Evolutionary conservation across 2,888 invertebrate genomes (phyloP), one percentile per base, ranked within the genome.

Genomic region (Mythimna vitellina): DNA sequence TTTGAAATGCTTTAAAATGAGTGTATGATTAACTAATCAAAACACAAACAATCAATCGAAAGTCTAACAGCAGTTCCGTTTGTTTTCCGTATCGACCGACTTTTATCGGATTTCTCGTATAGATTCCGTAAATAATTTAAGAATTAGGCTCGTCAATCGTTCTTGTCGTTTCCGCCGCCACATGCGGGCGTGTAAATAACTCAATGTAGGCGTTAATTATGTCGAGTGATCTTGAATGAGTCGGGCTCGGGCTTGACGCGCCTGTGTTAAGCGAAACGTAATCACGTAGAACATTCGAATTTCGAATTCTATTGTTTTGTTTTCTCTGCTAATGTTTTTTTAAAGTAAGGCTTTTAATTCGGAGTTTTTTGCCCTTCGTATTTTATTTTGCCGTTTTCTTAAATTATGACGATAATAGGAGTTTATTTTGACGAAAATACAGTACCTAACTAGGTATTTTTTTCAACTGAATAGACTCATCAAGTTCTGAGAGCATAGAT

Each of bases 141-240:
- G 89, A 81, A 86, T 78, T 81, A 91, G 89, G 86, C 85, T 86
- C 88, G 91, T 92, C 92, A 91, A 90, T 92, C 89, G 90, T 86
- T 85, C 86, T 79, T 83, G 84, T 82, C 89, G 89, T 85, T 90
- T 91, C 90, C 91, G 91, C 92, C 92, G 90, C 91, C 93, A 91
- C 89, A 95, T 95, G 94, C 94, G 95, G 95, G 95, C 88, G 92
- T 89, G 94, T 95, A 95, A 95, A 95, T 94, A 95, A 94, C 94
- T 93, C 94, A 91, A 92, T 92, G 92, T 90, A 90, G 87, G 89
- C 93, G 91, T 94, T 94, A 94, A 95, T 95, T 94, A 94, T 90
- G 91, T 92, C 88, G 92, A 94, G 93, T 93, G 94, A 94, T 95
- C 93, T 94, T 91, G 93, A 93, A 91, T 91, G 90, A 89, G 89